Evolutionary conservation across 2,888 invertebrate species (phyloP).

Genomic region (Anagyrus pseudococci): DNA sequence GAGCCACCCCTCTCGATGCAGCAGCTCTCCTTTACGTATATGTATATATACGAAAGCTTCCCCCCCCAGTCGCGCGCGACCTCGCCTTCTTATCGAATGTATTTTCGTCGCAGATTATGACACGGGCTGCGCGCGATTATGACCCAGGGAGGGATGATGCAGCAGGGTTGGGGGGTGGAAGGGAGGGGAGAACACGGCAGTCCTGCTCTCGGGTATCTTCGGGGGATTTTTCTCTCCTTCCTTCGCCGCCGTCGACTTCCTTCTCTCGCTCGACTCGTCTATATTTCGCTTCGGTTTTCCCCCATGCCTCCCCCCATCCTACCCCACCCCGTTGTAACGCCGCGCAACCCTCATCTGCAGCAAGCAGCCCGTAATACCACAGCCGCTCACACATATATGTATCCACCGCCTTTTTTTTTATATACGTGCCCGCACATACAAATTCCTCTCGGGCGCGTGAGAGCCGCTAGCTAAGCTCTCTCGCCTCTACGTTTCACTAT

Average conservation of each 20-base stretch:
- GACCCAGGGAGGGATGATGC: slow-evolving; percentile 44
- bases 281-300: too few species aligned
- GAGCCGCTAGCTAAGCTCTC: not conserved
- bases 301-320: not conserved
- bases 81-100: slow-evolving; percentile 53
- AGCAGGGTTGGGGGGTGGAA: not conserved
- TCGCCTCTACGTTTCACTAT: too few species aligned
- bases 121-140: slow-evolving; percentile 62
- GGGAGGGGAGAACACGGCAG: too few species aligned
- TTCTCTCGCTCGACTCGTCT: not conserved
- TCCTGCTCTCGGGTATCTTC: too few species aligned
- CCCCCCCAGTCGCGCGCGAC: slow-evolving; percentile 18
- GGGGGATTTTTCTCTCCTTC: not conserved
- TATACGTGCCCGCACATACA: too few species aligned
- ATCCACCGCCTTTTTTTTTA: too few species aligned
- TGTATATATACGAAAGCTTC: too few species aligned
- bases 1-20: not conserved
- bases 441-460: too few species aligned
- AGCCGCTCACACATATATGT: too few species aligned
- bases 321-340: not conserved
- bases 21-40: too few species aligned
- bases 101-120: slow-evolving; percentile 62
- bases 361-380: too few species aligned
- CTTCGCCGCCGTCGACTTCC: not conserved
- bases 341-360: not conserved